These are phyloP conservation scores for Pseudochirops cupreus DNA, from an alignment of 2,797 vertebrate species.

Conservation along the genomic window DNA sequence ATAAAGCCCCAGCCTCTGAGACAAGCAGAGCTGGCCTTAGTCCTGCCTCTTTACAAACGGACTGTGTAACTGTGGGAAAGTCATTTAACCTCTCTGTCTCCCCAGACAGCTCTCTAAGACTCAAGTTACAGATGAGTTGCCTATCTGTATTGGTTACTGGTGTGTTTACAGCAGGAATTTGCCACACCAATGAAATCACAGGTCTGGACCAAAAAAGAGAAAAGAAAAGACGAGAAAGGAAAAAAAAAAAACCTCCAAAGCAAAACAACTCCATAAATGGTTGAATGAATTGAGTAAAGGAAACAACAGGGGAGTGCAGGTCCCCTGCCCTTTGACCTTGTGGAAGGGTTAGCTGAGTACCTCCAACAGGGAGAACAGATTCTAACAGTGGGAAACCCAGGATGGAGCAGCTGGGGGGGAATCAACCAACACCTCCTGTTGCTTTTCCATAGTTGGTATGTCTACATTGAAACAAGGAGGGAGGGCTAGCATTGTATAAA, in stretches of 20 bases:
- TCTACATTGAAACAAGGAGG: not conserved
- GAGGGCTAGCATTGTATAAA: not conserved
- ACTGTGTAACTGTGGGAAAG: not conserved
- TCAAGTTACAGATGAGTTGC: not conserved
- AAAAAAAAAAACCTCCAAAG: not conserved
- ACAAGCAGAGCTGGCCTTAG: not conserved
- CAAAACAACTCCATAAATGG: not conserved
- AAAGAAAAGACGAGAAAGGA: not conserved
- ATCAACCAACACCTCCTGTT: not conserved
- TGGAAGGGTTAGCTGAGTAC: not conserved
- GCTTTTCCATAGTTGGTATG: conserved; percentile 15
- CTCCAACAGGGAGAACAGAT: not conserved
- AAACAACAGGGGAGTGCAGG: not conserved
- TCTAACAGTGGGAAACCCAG: not conserved
- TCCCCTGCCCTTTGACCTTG: not conserved
- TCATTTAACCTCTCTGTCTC: not conserved
- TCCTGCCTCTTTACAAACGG: not conserved
- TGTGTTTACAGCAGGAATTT: not conserved
- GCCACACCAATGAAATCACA: not conserved
- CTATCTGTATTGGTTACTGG: not conserved
- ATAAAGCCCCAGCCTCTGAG: not conserved
- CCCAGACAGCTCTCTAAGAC: not conserved
- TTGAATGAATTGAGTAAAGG: not conserved
- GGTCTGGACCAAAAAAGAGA: not conserved
- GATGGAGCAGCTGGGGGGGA: not conserved